Evolutionary conservation across 2,113 vertebrate genomes (phyloP), one percentile per base, ranked within the genome.

Genomic region (Agelaius phoeniceus): DNA sequence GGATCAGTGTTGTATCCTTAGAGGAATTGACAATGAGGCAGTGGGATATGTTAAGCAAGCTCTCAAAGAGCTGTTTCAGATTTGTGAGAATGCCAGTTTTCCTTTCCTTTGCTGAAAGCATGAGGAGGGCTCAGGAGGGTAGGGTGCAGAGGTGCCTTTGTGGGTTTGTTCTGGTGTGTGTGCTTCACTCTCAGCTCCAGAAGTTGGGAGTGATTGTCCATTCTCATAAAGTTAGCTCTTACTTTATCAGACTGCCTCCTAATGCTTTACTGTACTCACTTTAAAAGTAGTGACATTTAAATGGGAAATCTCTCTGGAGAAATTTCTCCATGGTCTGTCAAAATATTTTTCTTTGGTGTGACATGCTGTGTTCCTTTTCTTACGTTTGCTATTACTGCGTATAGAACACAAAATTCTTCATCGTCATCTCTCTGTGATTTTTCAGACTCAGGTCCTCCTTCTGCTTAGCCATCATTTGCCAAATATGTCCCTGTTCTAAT

Each of bases 321-420:
- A 83, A 57, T 87, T 85, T 87, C 28, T 83, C 52, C 1, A 2
- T 10, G 6, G 23, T 63, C 62, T 94, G 95, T 91, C 95, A 94
- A 80, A 96, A 96, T 97, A 90, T 97, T 96, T 83, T 76, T 85
- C 81, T 79, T 93, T 88, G 75, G n/a, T 90, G 51, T 54, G 85
- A 80, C 41, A 83, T 28, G 79, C 2, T 48, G 54, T 72, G 46
- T 96, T 96, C 82, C 49, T 76, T 48, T 68, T 75, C 44, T 74
- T 92, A 84, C 82, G 92, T 96, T 94, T 87, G n/a, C 37, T 92
- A 37, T 90, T 87, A 68, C 54, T 52, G 57, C 43, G 11, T 72
- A 27, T 37, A 51, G 77, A 87, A 52, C 33, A 37, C 41, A 52
- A 71, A 74, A 81, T 89, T 75, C 58, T 88, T 84, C 27, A 57